Percentiles rank a stretch among this genome's conserved stretches.
Evolutionary conservation across 2,113 vertebrate genomes (phyloP).

Genomic region (Cyprinodon variegatus): DNA sequence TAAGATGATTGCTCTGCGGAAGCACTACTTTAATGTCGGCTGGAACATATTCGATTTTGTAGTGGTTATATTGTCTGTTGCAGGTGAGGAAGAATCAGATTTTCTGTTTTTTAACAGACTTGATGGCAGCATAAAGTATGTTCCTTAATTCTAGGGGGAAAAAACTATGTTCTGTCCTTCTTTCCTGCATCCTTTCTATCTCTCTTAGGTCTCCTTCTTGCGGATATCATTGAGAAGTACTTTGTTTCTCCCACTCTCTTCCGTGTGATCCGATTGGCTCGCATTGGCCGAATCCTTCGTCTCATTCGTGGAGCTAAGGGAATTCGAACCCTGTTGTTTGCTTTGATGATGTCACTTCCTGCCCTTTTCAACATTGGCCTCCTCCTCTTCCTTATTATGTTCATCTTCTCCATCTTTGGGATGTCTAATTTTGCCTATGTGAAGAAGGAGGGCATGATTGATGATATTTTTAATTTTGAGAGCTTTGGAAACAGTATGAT

Average conservation of each 20-base stretch:
- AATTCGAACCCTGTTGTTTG: constrained; percentile 94
- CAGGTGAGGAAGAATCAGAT: constrained; percentile 77
- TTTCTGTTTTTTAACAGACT: neutral
- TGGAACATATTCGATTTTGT: constrained; percentile 99
- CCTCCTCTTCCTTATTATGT: constrained; percentile 96
- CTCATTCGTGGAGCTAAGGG: constrained; percentile 94
- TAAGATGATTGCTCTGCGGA: constrained; percentile 88
- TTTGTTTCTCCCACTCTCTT: constrained; percentile 94
- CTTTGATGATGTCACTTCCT: constrained; percentile 97
- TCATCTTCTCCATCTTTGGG: constrained; percentile 96
- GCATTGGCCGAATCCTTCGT: constrained; percentile 91
- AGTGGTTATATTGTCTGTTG: constrained; percentile 92
- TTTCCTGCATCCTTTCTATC: neutral
- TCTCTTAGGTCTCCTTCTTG: constrained; percentile 86
- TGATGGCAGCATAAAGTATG: neutral
- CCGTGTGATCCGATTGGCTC: constrained; percentile 92
- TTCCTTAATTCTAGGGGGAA: too few relatives aligned
- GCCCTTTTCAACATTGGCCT: constrained; percentile 97
- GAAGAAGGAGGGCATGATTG: constrained; percentile 87
- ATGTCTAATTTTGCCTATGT: constrained; percentile 98
- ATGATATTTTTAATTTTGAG: constrained; percentile 97
- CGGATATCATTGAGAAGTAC: constrained; percentile 94
- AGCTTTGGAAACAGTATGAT: constrained; percentile 97
- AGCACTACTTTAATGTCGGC: constrained; percentile 89
- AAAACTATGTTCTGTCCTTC: neutral